Base-by-base conservation (phyloP, 2,797 vertebrate species). In the Phyllotis vaccarum region DNA sequence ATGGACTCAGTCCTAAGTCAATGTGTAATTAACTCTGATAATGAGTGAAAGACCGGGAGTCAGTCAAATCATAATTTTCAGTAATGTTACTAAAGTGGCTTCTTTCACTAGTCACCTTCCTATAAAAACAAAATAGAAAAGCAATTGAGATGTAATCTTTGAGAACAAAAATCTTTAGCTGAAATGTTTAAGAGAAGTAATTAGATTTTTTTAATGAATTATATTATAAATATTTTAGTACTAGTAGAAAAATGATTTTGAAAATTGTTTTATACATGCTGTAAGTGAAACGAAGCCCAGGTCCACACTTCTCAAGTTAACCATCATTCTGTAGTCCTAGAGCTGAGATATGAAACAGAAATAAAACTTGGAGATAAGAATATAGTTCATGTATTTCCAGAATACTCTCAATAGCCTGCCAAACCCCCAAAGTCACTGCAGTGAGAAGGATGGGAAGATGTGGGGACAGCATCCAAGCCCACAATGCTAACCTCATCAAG, bases 171-270 rank as follows among this genome's bases (percentile, higher is more conserved):
- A 54, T 72, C 95, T 94, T 90, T 29, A 31, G 2, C 31, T 88
- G 40, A n/a, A 37, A 6, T 64, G 22, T 58, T 6, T 21, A 75
- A n/a, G 60, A 87, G 85, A 81, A 68, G 2, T 34, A 74, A 81
- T 82, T 91, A 85, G 72, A 6, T 40, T 40, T 94, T 94, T 79
- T 58, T n/a, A 86, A 89, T 89, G 19, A 95, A 31, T 5, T 49
- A 49, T 9, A 49, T 49, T 37, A 34, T 1, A 9, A 9, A 0
- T 89, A 74, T 86, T 96, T 74, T 93, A 31, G 91, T 94, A 46
- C 85, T 76, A 91, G 43, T 56, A 89, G 46, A 94, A 85, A 93
- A 79, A 19, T 82, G 19, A 72, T 90, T 94, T 95, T 79, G 70
- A 72, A 86, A 82, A 91, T 81, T 87, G 52, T 70, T 96, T 58